Evolutionary conservation across 2,113 vertebrate genomes (phyloP).

Genomic region (Rhea americana): DNA sequence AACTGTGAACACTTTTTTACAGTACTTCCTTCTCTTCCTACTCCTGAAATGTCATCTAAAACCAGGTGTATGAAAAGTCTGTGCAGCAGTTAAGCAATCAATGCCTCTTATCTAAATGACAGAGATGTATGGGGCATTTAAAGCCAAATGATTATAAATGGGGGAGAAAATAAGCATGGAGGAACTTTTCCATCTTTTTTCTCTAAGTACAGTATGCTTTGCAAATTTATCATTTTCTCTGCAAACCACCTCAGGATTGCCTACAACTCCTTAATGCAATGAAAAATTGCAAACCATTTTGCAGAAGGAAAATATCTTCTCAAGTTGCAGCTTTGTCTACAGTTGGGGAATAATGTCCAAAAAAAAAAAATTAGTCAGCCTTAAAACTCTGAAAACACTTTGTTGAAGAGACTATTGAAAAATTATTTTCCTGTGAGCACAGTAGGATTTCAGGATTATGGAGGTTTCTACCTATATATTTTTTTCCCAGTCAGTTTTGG

Average conservation of each 20-base stretch:
- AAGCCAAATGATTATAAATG: conserved; percentile 77
- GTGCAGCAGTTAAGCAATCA: conserved; percentile 65
- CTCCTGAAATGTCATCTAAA: conserved; percentile 69
- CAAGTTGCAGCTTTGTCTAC: conserved; percentile 55
- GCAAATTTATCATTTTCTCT: conserved; percentile 65
- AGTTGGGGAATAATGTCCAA: conserved; percentile 31
- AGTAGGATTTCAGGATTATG: background rate
- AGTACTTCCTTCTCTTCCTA: conserved; percentile 51
- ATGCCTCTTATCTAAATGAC: conserved; percentile 73
- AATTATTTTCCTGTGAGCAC: background rate
- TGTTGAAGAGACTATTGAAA: conserved; percentile 56
- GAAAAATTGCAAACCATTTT: conserved; percentile 52
- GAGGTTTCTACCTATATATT: background rate
- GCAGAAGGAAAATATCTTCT: conserved; percentile 61
- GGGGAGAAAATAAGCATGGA: conserved; percentile 73
- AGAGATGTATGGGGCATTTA: conserved; percentile 75
- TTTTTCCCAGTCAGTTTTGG: background rate
- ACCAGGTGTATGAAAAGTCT: conserved; percentile 72
- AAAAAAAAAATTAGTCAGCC: background rate
- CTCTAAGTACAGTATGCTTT: conserved; percentile 54
- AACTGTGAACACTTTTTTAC: conserved; percentile 66
- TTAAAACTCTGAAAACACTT: background rate
- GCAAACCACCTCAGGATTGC: conserved; percentile 11
- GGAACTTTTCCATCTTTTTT: conserved; percentile 70
- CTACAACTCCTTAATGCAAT: conserved; percentile 17